phyloP scores from a whole-genome alignment of 2,113 vertebrate species.

The Festucalex cinctus region DNA sequence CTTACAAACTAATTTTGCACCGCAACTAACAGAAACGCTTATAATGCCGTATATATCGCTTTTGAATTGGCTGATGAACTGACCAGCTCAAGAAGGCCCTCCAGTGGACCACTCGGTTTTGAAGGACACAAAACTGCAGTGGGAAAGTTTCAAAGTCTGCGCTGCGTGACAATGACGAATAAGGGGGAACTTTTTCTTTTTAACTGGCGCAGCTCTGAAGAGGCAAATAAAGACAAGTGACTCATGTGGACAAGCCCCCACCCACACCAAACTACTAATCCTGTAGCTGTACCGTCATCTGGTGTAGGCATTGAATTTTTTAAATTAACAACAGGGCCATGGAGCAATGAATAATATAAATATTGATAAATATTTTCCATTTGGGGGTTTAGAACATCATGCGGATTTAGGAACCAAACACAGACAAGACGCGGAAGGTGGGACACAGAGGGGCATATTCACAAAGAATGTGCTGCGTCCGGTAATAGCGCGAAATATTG shows the following conservation, averaged over 20 bases:
- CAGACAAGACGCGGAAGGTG: too few relatives aligned
- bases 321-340: slow-evolving; percentile 94
- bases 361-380: slow-evolving; percentile 91
- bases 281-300: slow-evolving; percentile 75
- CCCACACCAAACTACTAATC: slow-evolving; percentile 78
- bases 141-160: slow-evolving; percentile 76
- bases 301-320: slow-evolving; percentile 97
- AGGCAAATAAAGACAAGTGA: slow-evolving; percentile 92
- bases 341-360: slow-evolving; percentile 92
- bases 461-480: too few relatives aligned
- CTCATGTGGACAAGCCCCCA: slow-evolving; percentile 73
- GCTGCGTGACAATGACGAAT: slow-evolving; percentile 89
- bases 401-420: too few relatives aligned
- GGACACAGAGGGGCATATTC: too few relatives aligned
- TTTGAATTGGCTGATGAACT: not conserved
- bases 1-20: slow-evolving; percentile 1
- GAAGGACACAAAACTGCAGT: slow-evolving; percentile 35
- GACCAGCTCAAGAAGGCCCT: not conserved
- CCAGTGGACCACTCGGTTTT: not conserved
- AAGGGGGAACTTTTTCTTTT: slow-evolving; percentile 92
- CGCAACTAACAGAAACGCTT: not conserved
- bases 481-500: too few relatives aligned
- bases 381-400: not conserved
- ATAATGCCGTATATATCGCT: not conserved
- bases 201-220: slow-evolving; percentile 87